Evolutionary conservation across 2,113 vertebrate species (phyloP).

Genomic region (Albula goreensis): DNA sequence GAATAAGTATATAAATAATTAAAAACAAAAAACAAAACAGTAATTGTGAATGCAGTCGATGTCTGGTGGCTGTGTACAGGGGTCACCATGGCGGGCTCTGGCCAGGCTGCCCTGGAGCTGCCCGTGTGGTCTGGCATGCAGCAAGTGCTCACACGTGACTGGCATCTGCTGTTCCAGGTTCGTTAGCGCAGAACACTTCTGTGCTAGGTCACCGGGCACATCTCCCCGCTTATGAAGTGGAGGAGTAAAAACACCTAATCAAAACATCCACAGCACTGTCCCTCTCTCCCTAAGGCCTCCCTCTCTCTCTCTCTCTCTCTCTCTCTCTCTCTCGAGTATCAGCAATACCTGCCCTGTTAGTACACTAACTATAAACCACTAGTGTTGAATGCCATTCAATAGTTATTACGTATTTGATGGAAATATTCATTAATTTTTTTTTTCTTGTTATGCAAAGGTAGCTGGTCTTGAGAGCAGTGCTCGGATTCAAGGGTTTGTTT

Average conservation of each 20-base stretch:
- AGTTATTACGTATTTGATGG: neutral
- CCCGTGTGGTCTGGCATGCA: neutral
- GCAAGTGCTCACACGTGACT: neutral
- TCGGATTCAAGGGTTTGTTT: neutral
- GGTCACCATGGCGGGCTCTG: constrained; percentile 5
- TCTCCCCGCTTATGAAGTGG: neutral
- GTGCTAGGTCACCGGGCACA: too few relatives aligned
- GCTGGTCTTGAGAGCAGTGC: neutral
- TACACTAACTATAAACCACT: neutral
- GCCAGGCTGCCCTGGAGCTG: constrained; percentile 9
- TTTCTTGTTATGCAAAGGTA: neutral
- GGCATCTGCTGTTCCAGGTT: neutral
- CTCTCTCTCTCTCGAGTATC: neutral
- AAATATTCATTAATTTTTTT: neutral
- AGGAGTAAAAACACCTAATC: neutral
- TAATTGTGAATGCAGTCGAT: constrained; percentile 20
- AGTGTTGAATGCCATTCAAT: neutral
- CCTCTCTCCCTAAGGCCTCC: too few relatives aligned
- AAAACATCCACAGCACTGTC: neutral
- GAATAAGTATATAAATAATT: constrained; percentile 12
- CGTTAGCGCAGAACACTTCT: neutral
- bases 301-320: too few relatives aligned
- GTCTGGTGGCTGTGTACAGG: neutral
- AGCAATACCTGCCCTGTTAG: constrained; percentile 4
- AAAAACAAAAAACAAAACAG: constrained; percentile 11